Evolutionary conservation across 2,797 vertebrate genomes (phyloP), one percentile per base, ranked within the genome.

Genomic region (Acrossocheilus wenchowensis): DNA sequence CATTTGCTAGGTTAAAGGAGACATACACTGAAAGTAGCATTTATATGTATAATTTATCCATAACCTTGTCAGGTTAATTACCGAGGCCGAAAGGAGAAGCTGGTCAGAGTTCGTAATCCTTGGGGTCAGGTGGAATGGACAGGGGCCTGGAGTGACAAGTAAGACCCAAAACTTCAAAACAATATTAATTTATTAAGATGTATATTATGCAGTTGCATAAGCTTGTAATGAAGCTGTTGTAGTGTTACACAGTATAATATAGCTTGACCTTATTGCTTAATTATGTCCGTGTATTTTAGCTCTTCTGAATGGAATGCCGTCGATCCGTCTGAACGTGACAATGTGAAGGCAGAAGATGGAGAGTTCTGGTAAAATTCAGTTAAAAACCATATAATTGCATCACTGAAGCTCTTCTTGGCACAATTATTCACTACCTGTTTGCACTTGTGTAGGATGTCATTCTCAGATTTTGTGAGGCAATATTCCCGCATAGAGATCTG

Each of bases 71-170:
- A 97, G 96, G 95, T 97, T 2, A 90, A 90, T 84, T 95, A 94
- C 90, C 83, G 7, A 26, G 94, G 95, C n/a, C 26, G 1, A 9
- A 90, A 41, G 2, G 95, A 95, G 92, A 94, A 94, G 90, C 92
- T 97, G 87, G 92, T 97, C 86, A 92, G 96, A 87, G 91, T 97
- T 71, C 94, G 95, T 89, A 97, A 96, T 86, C 96, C 96, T 1
- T 96, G 96, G 95, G 96, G 96, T 41, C 90, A 95, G 91, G 93
- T 95, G 92, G 95, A 97, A 90, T 97, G 96, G 95, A 95, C 93
- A 0, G 96, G 96, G 89, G 93, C 96, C 81, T 97, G 96, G 96
- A 96, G 95, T 60, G 96, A 97, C 87, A 87, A 90, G 95, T 96
- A 93, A 75, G 92, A 39, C 36, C 21, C 6, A 71, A 19, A 11